Conservation (phyloP, 1,140 invertebrate species). For the Calliopsis andreniformis region DNA sequence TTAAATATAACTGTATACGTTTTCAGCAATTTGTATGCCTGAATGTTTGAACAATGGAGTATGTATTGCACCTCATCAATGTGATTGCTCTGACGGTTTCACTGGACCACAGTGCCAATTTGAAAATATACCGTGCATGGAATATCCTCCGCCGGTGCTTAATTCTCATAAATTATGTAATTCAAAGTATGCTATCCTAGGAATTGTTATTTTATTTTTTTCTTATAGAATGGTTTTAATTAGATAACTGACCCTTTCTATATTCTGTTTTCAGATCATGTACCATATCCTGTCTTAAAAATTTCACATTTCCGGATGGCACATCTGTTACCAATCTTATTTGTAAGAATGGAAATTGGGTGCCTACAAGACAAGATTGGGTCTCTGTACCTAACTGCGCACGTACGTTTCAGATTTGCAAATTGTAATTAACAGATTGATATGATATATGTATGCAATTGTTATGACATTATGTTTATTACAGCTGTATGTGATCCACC, state of each 20-base stretch:
- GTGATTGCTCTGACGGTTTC: constrained; percentile 87
- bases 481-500: constrained; percentile 87
- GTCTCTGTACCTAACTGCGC: constrained; percentile 84
- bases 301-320: constrained; percentile 86
- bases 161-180: constrained; percentile 86
- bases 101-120: constrained; percentile 89
- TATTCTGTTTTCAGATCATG: constrained; percentile 69
- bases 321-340: constrained; percentile 83
- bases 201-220: background rate
- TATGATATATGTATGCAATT: background rate
- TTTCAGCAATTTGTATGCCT: constrained; percentile 87
- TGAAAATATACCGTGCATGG: constrained; percentile 86
- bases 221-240: constrained; percentile 13
- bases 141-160: constrained; percentile 84
- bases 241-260: background rate
- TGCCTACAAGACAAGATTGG: constrained; percentile 83
- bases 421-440: background rate
- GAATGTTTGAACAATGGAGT: constrained; percentile 90
- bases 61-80: constrained; percentile 87
- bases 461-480: constrained; percentile 28
- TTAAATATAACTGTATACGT: constrained; percentile 27
- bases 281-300: constrained; percentile 83
- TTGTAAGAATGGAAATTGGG: constrained; percentile 86
- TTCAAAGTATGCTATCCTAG: constrained; percentile 83
- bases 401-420: constrained; percentile 78